A percentile compares a stretch with the other conserved stretches of the same genome.
Evolutionary conservation across 2,797 vertebrate species (phyloP).

Genomic region (Leucoraja ocellata): DNA sequence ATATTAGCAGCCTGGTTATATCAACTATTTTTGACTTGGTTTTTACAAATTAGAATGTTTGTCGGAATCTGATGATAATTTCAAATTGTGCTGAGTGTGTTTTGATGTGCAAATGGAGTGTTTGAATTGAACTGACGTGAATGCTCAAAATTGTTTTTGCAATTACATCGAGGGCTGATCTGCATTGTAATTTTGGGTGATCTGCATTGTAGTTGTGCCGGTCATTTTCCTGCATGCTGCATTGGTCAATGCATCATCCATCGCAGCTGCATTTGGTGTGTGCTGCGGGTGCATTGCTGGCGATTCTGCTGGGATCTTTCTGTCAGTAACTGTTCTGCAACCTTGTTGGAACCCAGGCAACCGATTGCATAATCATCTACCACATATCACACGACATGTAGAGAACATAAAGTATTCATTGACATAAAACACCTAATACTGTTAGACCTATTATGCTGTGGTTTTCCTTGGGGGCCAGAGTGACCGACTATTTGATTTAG

Average conservation of each 20-base stretch:
- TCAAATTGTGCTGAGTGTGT: not conserved
- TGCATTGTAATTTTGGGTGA: not conserved
- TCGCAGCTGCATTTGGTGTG: not conserved
- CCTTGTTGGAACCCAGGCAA: constrained; percentile 32
- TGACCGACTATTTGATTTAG: constrained; percentile 37
- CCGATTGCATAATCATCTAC: constrained; percentile 32
- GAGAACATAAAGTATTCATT: constrained; percentile 39
- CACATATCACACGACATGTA: constrained; percentile 38
- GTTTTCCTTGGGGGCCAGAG: constrained; percentile 35
- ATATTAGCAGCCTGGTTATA: not conserved
- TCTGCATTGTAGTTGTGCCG: not conserved
- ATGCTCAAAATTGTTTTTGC: not conserved
- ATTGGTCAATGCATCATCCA: not conserved
- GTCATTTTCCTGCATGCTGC: not conserved
- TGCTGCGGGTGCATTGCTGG: not conserved
- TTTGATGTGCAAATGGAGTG: not conserved
- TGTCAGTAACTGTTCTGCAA: constrained; percentile 3
- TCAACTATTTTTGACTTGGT: not conserved
- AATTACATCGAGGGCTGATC: not conserved
- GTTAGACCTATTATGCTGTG: constrained; percentile 38
- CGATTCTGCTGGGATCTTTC: not conserved
- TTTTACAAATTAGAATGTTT: not conserved
- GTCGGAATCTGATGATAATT: not conserved
- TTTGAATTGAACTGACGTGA: not conserved
- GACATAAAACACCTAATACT: constrained; percentile 38